These are phyloP conservation scores for Glaucopsyche alexis DNA, from an alignment of 2,888 invertebrate genomes.

Conservation along the genomic window DNA sequence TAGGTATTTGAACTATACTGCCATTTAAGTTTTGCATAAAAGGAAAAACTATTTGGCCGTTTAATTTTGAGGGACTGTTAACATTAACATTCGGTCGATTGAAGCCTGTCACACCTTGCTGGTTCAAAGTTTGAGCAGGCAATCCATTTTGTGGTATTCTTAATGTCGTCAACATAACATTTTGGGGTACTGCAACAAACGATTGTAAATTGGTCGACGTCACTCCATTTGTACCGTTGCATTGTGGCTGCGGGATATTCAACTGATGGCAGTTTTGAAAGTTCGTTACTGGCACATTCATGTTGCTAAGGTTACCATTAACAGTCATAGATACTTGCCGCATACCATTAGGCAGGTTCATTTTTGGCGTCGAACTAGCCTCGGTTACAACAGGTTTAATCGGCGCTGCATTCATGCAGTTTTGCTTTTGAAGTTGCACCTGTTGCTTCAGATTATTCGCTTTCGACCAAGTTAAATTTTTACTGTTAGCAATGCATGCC, in stretches of 20 bases:
- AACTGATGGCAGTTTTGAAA: slow-evolving; percentile 71
- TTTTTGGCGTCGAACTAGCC: slow-evolving; percentile 64
- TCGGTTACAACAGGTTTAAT: slow-evolving; percentile 53
- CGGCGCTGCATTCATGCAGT: slow-evolving; percentile 56
- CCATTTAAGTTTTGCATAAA: slow-evolving; percentile 81
- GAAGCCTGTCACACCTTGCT: slow-evolving; percentile 65
- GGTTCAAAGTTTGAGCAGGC: slow-evolving; percentile 60
- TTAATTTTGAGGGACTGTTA: slow-evolving; percentile 71
- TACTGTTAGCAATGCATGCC: slow-evolving; percentile 72
- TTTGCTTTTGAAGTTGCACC: slow-evolving; percentile 68
- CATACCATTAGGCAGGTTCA: slow-evolving; percentile 67
- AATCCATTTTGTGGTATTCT: slow-evolving; percentile 77
- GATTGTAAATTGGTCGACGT: slow-evolving; percentile 65
- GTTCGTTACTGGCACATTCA: slow-evolving; percentile 66
- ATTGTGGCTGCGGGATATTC: slow-evolving; percentile 61
- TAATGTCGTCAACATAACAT: slow-evolving; percentile 79
- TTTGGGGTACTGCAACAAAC: slow-evolving; percentile 75
- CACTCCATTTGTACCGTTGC: slow-evolving; percentile 57
- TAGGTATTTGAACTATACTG: slow-evolving; percentile 81
- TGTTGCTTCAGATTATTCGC: slow-evolving; percentile 73
- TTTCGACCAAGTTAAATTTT: slow-evolving; percentile 74
- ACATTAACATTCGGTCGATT: slow-evolving; percentile 68
- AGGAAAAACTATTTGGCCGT: slow-evolving; percentile 80
- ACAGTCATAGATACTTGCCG: slow-evolving; percentile 66
- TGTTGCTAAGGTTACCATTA: slow-evolving; percentile 60